phyloP scores from a whole-genome alignment of 2,113 vertebrate genomes.

The Prolemur simus region DNA sequence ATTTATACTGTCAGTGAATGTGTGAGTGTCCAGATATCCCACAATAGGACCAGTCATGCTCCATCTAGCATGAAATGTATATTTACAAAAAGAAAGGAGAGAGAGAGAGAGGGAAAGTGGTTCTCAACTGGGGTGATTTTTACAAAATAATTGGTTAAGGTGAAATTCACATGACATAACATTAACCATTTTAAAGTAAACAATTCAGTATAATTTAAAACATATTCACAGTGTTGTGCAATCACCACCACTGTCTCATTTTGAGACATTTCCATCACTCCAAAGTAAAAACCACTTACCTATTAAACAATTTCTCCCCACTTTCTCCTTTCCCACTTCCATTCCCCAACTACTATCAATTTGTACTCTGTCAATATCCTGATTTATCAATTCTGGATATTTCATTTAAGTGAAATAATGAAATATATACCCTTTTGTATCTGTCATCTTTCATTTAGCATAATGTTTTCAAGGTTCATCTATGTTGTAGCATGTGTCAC shows the following conservation, averaged over 20 bases:
- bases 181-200: not conserved
- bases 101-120: not conserved
- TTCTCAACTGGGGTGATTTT: not conserved
- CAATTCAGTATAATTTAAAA: not conserved
- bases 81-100: not conserved
- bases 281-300: not conserved
- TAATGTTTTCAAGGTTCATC: not conserved
- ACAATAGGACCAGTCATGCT: not conserved
- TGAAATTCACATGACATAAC: not conserved
- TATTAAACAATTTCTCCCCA: not conserved
- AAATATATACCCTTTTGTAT: not conserved
- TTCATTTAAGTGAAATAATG: not conserved
- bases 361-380: not conserved
- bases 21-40: not conserved
- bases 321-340: not conserved
- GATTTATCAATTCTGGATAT: not conserved
- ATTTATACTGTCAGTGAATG: not conserved
- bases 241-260: not conserved
- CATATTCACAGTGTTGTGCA: not conserved
- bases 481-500: not conserved
- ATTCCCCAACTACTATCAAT: no score
- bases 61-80: not conserved
- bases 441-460: not conserved
- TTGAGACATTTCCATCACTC: not conserved
- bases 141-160: not conserved